phyloP scores from a whole-genome alignment of 2,113 vertebrate species.

The pig (Sus scrofa) region DNA sequence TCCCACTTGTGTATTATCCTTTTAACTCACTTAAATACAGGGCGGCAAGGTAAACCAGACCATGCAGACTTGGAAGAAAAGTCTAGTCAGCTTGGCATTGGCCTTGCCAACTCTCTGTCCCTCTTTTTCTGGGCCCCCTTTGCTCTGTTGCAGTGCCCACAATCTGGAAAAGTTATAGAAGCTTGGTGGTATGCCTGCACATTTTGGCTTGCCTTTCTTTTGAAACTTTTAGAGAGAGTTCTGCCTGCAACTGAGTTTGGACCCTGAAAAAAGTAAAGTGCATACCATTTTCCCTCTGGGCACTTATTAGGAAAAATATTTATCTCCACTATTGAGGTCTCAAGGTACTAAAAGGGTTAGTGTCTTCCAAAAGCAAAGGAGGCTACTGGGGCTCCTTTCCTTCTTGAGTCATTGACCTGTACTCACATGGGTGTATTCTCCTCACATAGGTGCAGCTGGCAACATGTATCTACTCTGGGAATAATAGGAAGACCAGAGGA shows the following conservation, averaged over 20 bases:
- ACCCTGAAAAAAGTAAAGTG: neutral
- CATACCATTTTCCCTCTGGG: neutral
- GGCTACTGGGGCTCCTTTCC: neutral
- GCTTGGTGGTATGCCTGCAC: neutral
- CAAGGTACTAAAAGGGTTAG: neutral
- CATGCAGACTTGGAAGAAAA: neutral
- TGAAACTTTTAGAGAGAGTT: constrained; percentile 52
- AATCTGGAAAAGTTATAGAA: neutral
- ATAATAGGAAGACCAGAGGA: neutral
- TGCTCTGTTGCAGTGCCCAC: neutral
- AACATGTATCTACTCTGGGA: neutral
- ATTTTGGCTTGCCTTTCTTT: constrained; percentile 39
- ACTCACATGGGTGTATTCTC: neutral
- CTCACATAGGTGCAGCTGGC: neutral
- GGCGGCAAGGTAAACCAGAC: neutral
- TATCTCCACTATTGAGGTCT: neutral
- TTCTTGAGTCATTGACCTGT: neutral
- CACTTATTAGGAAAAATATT: constrained; percentile 6
- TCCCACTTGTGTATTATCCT: neutral
- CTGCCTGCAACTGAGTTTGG: constrained; percentile 15
- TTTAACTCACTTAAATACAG: neutral
- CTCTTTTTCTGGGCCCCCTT: neutral
- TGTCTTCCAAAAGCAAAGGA: neutral
- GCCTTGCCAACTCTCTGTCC: neutral
- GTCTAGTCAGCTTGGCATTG: neutral